Evolutionary conservation across 64 coral and sea anemone genomes (phyloP).

Genomic region (Anthopleura sola): DNA sequence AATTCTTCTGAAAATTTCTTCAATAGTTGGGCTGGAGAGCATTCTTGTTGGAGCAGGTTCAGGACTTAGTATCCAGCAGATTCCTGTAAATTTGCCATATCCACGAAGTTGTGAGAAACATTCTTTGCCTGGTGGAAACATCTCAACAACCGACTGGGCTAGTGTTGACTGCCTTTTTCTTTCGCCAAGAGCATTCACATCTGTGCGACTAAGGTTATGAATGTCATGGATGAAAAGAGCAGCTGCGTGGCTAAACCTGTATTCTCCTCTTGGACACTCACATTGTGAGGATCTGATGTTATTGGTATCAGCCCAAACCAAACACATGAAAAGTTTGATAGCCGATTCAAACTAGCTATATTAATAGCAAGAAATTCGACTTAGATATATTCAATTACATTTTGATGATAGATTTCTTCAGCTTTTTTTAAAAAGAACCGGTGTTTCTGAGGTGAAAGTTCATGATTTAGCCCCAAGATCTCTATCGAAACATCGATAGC

Average conservation of each 20-base stretch:
- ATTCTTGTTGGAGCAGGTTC: not conserved
- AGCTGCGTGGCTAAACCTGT: not conserved
- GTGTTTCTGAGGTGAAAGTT: too few species aligned
- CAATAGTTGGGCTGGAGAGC: constrained; percentile 11
- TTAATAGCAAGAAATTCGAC: too few species aligned
- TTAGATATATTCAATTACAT: too few species aligned
- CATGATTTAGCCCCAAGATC: too few species aligned
- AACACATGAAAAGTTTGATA: too few species aligned
- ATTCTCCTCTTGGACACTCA: constrained; percentile 6
- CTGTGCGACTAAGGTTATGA: constrained; percentile 15
- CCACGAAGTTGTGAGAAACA: not conserved
- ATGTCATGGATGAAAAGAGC: not conserved
- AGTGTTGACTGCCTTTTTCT: not conserved
- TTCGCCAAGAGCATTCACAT: constrained; percentile 18
- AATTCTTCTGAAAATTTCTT: constrained; percentile 25
- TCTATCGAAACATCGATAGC: too few species aligned
- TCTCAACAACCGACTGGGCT: constrained; percentile 1
- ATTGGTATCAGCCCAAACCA: not conserved
- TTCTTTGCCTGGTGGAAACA: not conserved
- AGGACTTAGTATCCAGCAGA: constrained; percentile 7
- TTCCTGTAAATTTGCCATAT: constrained; percentile 25
- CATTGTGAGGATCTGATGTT: not conserved
- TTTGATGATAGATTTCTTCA: too few species aligned
- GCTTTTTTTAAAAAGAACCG: too few species aligned
- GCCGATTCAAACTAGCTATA: too few species aligned